These are phyloP conservation scores for Eugnorisma glareosa DNA, from an alignment of 2,888 invertebrate species.

Conservation along the genomic window DNA sequence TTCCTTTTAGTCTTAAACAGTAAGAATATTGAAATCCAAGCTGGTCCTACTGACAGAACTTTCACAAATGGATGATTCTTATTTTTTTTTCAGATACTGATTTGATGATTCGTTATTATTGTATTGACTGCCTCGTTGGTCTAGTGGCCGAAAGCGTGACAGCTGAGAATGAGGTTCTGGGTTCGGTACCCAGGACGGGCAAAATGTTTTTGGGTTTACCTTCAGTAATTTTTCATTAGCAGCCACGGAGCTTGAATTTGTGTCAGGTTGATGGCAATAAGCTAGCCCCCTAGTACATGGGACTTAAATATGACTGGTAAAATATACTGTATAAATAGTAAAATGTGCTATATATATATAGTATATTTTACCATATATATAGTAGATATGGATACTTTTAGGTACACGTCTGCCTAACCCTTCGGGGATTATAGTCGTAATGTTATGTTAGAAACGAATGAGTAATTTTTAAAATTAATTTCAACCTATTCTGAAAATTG, in stretches of 20 bases:
- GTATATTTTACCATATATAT: no score
- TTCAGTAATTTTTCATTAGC: background rate
- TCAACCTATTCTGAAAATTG: background rate
- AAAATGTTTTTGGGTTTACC: background rate
- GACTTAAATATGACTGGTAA: background rate
- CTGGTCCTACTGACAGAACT: background rate
- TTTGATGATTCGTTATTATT: background rate
- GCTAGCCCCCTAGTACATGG: background rate
- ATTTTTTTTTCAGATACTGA: background rate
- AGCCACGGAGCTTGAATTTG: background rate
- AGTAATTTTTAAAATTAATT: background rate
- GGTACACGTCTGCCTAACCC: background rate
- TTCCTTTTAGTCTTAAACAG: constrained; percentile 19
- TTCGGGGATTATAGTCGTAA: background rate
- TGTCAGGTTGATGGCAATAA: background rate
- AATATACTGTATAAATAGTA: no score
- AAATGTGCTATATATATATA: no score
- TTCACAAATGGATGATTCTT: background rate
- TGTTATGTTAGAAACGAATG: background rate
- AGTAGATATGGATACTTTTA: no score
- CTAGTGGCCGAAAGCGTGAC: no score
- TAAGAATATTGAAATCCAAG: constrained; percentile 16
- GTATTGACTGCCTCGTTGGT: background rate
- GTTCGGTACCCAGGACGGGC: background rate
- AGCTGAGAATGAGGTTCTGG: background rate